A percentile compares a stretch with the other conserved stretches of the same genome.
Evolutionary conservation across 2,888 invertebrate species (phyloP).

Genomic region (Diaprepes abbreviatus): DNA sequence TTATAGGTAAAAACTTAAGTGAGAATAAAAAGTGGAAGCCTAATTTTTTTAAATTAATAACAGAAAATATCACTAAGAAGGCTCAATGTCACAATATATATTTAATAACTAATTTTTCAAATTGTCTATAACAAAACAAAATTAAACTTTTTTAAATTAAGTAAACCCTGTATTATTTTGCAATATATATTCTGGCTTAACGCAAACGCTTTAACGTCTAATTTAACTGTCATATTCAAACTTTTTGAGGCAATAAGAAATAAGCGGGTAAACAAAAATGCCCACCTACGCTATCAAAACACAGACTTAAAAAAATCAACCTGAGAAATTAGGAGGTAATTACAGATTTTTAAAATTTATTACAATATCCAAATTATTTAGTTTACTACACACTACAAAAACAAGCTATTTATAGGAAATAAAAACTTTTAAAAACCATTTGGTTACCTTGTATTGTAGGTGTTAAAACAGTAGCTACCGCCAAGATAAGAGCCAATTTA

Average conservation of each 20-base stretch:
- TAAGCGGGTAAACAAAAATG: conserved; percentile 7
- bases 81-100: no score
- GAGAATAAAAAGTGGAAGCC: no score
- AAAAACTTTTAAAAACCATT: conserved; percentile 58
- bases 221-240: background rate
- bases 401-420: conserved; percentile 21
- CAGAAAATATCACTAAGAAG: no score
- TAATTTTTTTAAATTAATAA: no score
- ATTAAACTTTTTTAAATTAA: no score
- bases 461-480: conserved; percentile 63
- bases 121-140: no score
- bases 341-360: background rate
- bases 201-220: no score
- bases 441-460: conserved; percentile 62
- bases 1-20: no score
- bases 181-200: no score
- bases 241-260: background rate
- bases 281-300: background rate
- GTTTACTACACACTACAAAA: conserved; percentile 12
- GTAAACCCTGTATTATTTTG: no score
- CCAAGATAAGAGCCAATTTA: conserved; percentile 53
- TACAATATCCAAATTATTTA: conserved; percentile 3
- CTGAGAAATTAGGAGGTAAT: background rate
- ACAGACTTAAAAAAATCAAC: background rate
- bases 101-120: no score